Evolutionary conservation across 2,888 invertebrate species (phyloP), one percentile per base, ranked within the genome.

Genomic region (Andricus quercusramuli): DNA sequence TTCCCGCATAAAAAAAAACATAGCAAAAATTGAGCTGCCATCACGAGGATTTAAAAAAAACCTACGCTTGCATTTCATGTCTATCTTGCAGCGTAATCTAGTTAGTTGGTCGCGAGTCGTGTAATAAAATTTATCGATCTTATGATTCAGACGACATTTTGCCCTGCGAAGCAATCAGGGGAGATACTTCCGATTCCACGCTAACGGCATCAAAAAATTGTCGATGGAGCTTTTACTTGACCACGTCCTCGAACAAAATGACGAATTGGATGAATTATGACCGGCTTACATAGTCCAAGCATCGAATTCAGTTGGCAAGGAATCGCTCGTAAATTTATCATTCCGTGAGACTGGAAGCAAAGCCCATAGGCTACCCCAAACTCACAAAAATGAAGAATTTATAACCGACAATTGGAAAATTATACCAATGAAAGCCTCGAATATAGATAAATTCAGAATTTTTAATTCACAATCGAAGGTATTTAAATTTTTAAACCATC

Each of bases 321-420:
- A 47, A 13, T 37, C 22, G 44, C 17, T 68, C 68, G 44, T 68
- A 68, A 47, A 68, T 68, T 68, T 68, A 68, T 68, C 25, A 62
- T 22, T 11, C n/a, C n/a, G n/a, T 56, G 11, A n/a, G 56, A 11
- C n/a, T 56, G 56, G 9, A 56, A 56, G n/a, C 9, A n/a, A 44
- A 17, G 17, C 47, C 17, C 47, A 17, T 17, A 47, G 1, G 47
- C 47, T 17, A 17, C 13, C 47, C 17, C 47, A 47, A 17, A 47
- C 17, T 47, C 17, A 5, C 17, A 47, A 17, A 56, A 56, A 6
- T n/a, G 2, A 56, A 56, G n/a, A n/a, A 56, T 17, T 11, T n/a
- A 11, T n/a, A 56, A 15, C 22, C 15, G 17, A 44, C 15, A 25
- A 22, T 44, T 8, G 2, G 22, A 41, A 68, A 68, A 68, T 13